These are phyloP conservation scores for Cephus pygmeus DNA, from an alignment of 2,888 invertebrate species.

Conservation along the genomic window DNA sequence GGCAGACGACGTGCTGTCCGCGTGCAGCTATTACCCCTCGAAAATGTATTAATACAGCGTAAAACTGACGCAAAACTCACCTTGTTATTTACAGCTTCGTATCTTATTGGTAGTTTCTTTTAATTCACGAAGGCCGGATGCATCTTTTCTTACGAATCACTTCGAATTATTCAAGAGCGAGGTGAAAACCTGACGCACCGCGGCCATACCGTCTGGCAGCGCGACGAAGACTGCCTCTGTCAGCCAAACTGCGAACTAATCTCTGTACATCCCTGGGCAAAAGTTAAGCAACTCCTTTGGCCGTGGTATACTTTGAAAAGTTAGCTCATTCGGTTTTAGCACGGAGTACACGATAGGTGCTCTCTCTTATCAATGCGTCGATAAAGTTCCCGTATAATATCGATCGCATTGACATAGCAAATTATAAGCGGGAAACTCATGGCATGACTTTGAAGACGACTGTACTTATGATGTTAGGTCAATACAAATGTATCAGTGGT, in stretches of 20 bases:
- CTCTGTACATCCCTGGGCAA: conserved; percentile 43
- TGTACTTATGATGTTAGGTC: conserved; percentile 44
- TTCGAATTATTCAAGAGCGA: conserved; percentile 41
- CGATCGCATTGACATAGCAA: background rate
- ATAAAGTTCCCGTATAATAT: background rate
- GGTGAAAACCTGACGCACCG: conserved; percentile 43
- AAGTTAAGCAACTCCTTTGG: conserved; percentile 28
- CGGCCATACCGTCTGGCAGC: conserved; percentile 59
- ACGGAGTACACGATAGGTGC: background rate
- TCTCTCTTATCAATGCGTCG: background rate
- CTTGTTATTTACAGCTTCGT: conserved; percentile 1
- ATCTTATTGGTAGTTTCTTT: conserved; percentile 16
- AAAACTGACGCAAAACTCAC: conserved; percentile 7
- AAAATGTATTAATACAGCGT: background rate
- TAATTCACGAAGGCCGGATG: conserved; percentile 19
- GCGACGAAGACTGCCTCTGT: conserved; percentile 59
- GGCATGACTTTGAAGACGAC: conserved; percentile 25
- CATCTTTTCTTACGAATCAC: conserved; percentile 37
- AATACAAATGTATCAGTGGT: conserved; percentile 34
- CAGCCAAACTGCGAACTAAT: conserved; percentile 53
- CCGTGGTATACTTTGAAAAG: background rate
- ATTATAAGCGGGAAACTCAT: background rate
- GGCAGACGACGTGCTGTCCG: conserved; percentile 56
- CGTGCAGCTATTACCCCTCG: conserved; percentile 30
- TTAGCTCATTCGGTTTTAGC: background rate